Conservation (phyloP, 2,888 invertebrate species). For the Dyspetes luteomarginatus region DNA sequence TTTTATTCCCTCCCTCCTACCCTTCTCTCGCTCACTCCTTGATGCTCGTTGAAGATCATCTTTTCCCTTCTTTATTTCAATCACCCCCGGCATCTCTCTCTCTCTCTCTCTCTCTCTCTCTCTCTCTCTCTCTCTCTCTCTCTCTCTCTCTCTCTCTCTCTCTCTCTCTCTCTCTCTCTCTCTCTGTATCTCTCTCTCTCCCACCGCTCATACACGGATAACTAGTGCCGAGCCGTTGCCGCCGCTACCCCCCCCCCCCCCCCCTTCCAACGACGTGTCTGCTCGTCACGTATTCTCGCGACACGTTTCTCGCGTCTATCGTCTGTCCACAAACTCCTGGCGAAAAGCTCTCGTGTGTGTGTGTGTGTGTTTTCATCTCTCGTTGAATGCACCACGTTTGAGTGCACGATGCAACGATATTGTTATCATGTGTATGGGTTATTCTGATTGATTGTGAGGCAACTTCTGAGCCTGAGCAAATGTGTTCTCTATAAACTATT, state of each 20-base stretch:
- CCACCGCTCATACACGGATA: conserved; percentile 44
- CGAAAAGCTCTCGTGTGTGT: conserved; percentile 25
- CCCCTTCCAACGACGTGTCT: conserved; percentile 8
- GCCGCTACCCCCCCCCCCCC: background rate
- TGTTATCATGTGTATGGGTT: background rate
- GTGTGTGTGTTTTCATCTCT: conserved; percentile 36
- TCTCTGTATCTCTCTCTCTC: conserved; percentile 33
- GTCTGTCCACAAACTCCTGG: conserved; percentile 47
- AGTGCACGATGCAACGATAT: background rate
- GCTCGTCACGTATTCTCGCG: conserved; percentile 51
- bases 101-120: conserved; percentile 17
- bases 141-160: conserved; percentile 41
- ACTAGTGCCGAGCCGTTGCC: conserved; percentile 29
- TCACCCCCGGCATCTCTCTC: too few species aligned
- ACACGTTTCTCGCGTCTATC: conserved; percentile 57
- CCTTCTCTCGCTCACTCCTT: conserved; percentile 45
- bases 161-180: conserved; percentile 13
- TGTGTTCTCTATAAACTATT: too few species aligned
- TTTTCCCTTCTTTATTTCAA: conserved; percentile 58
- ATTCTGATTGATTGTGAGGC: background rate
- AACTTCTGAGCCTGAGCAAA: too few species aligned
- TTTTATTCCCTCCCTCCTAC: conserved; percentile 19
- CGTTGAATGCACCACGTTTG: conserved; percentile 13
- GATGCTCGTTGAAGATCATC: conserved; percentile 49
- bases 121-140: conserved; percentile 23